Conservation (phyloP, 2,888 invertebrate species). For the Drosophila kambysellisi region DNA sequence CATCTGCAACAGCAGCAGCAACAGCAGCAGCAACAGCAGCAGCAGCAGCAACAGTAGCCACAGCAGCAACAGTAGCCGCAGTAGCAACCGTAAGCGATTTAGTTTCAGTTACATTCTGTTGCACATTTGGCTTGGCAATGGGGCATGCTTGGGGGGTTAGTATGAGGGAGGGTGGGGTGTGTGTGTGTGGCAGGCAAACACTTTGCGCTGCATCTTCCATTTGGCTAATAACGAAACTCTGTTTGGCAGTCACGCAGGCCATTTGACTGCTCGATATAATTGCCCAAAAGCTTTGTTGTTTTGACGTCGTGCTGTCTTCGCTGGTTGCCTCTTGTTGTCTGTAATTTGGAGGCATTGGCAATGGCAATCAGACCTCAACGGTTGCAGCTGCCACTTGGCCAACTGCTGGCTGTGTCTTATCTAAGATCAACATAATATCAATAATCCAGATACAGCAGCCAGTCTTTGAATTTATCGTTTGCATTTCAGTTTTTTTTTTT, state of each 20-base stretch:
- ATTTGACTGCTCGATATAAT: constrained; percentile 53
- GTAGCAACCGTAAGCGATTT: not conserved
- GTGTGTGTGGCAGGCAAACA: constrained; percentile 17
- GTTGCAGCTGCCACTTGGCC: constrained; percentile 46
- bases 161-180: not conserved
- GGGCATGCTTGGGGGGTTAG: not conserved
- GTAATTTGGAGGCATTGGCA: constrained; percentile 55
- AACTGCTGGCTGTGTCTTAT: constrained; percentile 26
- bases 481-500: not conserved
- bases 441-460: constrained; percentile 49
- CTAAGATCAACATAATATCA: constrained; percentile 50
- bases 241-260: constrained; percentile 61
- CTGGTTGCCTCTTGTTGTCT: constrained; percentile 33
- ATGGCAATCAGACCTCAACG: constrained; percentile 79
- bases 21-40: not conserved
- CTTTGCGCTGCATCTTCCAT: constrained; percentile 50
- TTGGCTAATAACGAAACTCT: constrained; percentile 74
- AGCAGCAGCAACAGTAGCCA: not conserved
- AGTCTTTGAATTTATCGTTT: constrained; percentile 16
- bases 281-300: constrained; percentile 38
- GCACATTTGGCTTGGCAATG: constrained; percentile 51
- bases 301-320: constrained; percentile 1
- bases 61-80: not conserved
- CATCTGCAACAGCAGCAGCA: no score
- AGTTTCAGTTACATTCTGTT: constrained; percentile 74